Evolutionary conservation across 2,888 invertebrate species (phyloP), one percentile per base, ranked within the genome.

Genomic region (Dynastes tityus): DNA sequence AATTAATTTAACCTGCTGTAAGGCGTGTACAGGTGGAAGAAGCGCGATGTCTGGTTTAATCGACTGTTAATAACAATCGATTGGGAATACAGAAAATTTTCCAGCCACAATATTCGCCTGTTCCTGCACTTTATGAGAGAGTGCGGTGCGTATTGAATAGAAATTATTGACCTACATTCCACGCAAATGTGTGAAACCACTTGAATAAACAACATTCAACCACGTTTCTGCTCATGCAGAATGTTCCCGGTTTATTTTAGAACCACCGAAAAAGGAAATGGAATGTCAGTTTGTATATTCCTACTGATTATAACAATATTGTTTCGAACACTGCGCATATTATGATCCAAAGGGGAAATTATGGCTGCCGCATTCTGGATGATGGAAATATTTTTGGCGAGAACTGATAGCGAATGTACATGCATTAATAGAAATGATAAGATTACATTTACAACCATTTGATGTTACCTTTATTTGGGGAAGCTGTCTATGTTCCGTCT

Each of bases 151-250:
- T 68, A 68, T 22, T 73, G 58, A 58, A 73, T 73, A 73, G 73
- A 73, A 73, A 73, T 73, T 58, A 40, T 73, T 73, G 73, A 73
- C 73, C 73, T 73, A 73, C 73, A 73, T 73, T 73, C 40, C 58
- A 61, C 22, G 58, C 61, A 73, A 73, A 73, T 73, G 73, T 73
- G 61, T 58, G 73, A 58, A 73, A 61, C 73, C 73, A 73, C 73
- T 73, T 73, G 73, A 73, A 58, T 73, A 73, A 73, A 73, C 71
- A 65, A 71, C 73, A 61, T 73, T 73, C 40, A 73, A 61, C 61
- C 61, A 58, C 58, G 45, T 61, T 73, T 37, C 73, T 58, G 58
- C 58, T 45, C 73, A 58, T 58, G 37, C 27, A n/a, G 40, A 45
- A 40, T 45, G 37, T 29, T 37, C 73, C 58, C 27, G 40, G 27